phyloP scores from a whole-genome alignment of 2,797 vertebrate species.

The Muscicapa striata region DNA sequence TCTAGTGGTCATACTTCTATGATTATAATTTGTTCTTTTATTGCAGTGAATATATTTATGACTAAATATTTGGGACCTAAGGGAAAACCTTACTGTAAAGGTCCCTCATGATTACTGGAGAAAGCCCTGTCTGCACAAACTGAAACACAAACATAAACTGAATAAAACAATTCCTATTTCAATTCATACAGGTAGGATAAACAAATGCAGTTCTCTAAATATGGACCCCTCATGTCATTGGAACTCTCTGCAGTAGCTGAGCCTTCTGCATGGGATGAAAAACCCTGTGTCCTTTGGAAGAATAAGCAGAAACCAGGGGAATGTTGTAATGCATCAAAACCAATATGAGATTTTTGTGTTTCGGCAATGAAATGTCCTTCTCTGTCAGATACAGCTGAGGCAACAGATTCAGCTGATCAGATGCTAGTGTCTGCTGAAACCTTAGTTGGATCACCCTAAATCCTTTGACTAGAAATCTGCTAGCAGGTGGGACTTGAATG shows the following conservation, averaged over 20 bases:
- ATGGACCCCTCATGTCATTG: accelerated
- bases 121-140: not conserved
- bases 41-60: not conserved
- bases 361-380: not conserved
- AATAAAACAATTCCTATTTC: not conserved
- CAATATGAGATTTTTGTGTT: not conserved
- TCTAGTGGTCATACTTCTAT: not conserved
- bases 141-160: not conserved
- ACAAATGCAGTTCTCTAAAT: not conserved
- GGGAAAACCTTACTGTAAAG: not conserved
- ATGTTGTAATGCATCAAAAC: not conserved
- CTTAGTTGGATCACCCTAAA: not conserved
- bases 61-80: not conserved
- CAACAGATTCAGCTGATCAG: not conserved
- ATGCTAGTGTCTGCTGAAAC: not conserved
- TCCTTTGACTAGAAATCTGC: not conserved
- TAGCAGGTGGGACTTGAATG: not conserved
- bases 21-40: not conserved
- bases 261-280: not conserved
- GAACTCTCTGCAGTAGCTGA: not conserved
- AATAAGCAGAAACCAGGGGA: not conserved
- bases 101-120: not conserved
- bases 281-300: not conserved
- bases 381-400: not conserved
- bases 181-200: not conserved